These are phyloP conservation scores for Parnassius apollo DNA, from an alignment of 2,888 invertebrate species.

Conservation along the genomic window DNA sequence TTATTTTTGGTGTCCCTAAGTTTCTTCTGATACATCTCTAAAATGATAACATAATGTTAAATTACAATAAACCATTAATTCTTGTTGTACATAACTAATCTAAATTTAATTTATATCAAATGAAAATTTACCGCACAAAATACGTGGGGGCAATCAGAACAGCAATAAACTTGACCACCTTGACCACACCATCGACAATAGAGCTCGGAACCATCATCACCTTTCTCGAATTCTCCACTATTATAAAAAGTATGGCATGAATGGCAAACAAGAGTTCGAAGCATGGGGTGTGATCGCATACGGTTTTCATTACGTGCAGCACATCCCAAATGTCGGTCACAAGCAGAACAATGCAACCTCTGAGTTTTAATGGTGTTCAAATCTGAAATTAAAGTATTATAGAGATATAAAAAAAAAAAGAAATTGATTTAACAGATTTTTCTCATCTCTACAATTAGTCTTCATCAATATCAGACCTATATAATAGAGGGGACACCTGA, in stretches of 20 bases:
- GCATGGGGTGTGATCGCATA: constrained; percentile 86
- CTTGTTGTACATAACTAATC: too few relatives aligned
- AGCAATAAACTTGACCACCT: constrained; percentile 89
- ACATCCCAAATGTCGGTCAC: constrained; percentile 88
- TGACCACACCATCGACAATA: constrained; percentile 93
- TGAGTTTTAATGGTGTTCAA: constrained; percentile 81
- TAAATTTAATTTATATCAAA: constrained; percentile 3
- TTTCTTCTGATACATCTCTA: constrained; percentile 89
- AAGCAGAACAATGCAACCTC: constrained; percentile 87
- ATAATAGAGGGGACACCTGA: too few relatives aligned
- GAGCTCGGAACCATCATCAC: constrained; percentile 90
- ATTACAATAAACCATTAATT: neutral
- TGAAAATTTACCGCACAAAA: constrained; percentile 83
- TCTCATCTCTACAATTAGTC: too few relatives aligned
- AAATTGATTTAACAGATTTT: too few relatives aligned
- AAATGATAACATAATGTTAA: constrained; percentile 41
- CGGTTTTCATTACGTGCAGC: constrained; percentile 83
- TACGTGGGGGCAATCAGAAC: constrained; percentile 87
- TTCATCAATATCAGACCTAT: too few relatives aligned
- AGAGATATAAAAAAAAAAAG: neutral
- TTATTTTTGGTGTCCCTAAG: constrained; percentile 83
- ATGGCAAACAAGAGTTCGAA: constrained; percentile 86
- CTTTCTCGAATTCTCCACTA: constrained; percentile 90
- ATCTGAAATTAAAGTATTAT: constrained; percentile 59
- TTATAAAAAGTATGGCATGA: constrained; percentile 89